A percentile compares a stretch with the other conserved stretches of the same genome.
Conservation (phyloP, 2,888 invertebrate genomes). For the Drosophila meridionalis region DNA sequence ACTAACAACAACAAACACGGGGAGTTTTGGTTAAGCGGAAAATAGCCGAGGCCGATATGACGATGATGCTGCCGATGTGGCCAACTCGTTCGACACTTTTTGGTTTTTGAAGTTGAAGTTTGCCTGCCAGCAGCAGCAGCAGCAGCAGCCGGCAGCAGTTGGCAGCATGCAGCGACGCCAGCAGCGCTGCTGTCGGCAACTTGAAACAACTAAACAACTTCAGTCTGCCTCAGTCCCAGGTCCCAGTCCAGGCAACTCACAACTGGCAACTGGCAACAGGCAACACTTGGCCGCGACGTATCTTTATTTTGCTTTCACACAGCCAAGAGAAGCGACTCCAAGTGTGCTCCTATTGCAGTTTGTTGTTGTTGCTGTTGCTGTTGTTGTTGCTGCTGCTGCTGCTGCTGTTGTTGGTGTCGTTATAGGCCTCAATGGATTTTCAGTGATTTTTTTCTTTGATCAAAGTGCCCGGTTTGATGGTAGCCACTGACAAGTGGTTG, state of each 20-base stretch:
- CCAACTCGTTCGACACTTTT: constrained; percentile 73
- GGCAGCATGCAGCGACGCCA: constrained; percentile 58
- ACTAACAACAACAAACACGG: constrained; percentile 43
- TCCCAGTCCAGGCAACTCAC: constrained; percentile 55
- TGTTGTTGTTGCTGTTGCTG: constrained; percentile 36
- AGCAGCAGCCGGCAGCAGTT: constrained; percentile 39
- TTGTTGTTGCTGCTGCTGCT: constrained; percentile 21
- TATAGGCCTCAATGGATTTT: constrained; percentile 80
- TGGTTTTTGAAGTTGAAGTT: constrained; percentile 72
- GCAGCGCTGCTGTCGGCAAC: constrained; percentile 72
- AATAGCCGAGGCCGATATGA: constrained; percentile 70
- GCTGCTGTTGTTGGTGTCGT: constrained; percentile 55
- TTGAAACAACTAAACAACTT: constrained; percentile 70
- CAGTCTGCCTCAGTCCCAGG: constrained; percentile 61
- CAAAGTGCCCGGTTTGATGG: constrained; percentile 75
- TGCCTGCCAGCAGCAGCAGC: constrained; percentile 60
- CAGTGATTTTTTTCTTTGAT: constrained; percentile 76
- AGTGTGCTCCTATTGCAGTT: constrained; percentile 61
- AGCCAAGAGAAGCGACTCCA: constrained; percentile 51
- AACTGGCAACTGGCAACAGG: constrained; percentile 53
- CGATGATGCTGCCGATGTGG: constrained; percentile 70
- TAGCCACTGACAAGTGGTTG: constrained; percentile 73
- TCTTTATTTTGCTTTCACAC: constrained; percentile 78
- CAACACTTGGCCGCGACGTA: constrained; percentile 76
- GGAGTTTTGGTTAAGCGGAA: constrained; percentile 77